phyloP scores from a whole-genome alignment of 1,140 invertebrate species.

The Saccostrea echinata region DNA sequence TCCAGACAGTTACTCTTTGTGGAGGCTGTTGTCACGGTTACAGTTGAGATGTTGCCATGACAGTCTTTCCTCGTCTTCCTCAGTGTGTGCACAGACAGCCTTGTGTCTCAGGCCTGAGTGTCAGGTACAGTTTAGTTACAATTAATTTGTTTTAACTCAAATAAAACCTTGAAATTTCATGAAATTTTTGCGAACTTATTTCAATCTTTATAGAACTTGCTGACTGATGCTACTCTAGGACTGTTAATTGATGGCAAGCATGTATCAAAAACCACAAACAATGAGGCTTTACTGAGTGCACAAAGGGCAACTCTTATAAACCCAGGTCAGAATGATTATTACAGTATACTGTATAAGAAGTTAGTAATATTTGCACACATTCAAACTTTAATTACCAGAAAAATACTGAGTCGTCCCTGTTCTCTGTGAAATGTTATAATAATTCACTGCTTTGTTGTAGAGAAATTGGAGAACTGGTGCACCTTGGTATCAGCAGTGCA shows the following conservation, averaged over 20 bases:
- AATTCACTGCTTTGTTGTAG: neutral
- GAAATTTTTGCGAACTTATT: neutral
- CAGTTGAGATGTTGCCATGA: conserved; percentile 24
- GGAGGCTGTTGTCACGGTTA: conserved; percentile 48
- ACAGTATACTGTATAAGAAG: neutral
- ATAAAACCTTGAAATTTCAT: too few relatives aligned
- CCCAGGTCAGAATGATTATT: conserved; percentile 15
- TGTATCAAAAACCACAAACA: conserved; percentile 2
- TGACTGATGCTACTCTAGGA: neutral
- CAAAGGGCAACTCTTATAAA: neutral
- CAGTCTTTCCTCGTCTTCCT: neutral
- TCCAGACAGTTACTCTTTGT: conserved; percentile 40
- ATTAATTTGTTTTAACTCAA: too few relatives aligned
- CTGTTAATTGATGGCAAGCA: conserved; percentile 4
- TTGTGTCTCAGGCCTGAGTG: conserved; percentile 27
- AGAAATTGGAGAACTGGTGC: conserved; percentile 31
- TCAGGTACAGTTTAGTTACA: neutral
- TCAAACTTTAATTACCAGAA: too few relatives aligned
- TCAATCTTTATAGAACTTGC: neutral
- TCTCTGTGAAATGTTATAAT: neutral
- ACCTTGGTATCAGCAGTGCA: conserved; percentile 14
- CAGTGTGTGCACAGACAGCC: conserved; percentile 41
- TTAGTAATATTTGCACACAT: too few relatives aligned
- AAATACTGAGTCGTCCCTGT: too few relatives aligned
- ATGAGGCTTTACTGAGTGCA: conserved; percentile 8